Evolutionary conservation across 1,140 invertebrate species (phyloP), one percentile per base, ranked within the genome.

Genomic region (Hylyphantes graminicola): DNA sequence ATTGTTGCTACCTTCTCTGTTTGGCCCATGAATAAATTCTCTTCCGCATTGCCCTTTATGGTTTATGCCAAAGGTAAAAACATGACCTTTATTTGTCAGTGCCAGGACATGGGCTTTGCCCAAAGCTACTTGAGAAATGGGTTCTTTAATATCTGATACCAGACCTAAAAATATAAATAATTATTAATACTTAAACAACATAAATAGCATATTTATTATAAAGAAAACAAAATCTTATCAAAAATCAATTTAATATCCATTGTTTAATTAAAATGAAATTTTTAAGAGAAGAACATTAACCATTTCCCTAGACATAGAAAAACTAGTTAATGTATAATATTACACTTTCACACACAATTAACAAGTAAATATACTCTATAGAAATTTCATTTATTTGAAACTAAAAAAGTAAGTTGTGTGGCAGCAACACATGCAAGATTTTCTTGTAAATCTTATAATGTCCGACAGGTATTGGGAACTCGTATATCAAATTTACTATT

Each of bases 21-120:
- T 85, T 8, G 84, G 55, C 9, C 76, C 76, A 80, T 79, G 84
- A 54, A 64, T 89, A 94, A 96, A 87, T 53, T 96, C 95, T 87
- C 97, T 90, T 53, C 98, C 98, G 92, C 98, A 99, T 88, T 99
- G 98, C 11, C 97, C 97, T 89, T 98, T 97, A 89, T 99, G 99
- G 89, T 99, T 99, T 76, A 99, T 95, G 0, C 98, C 98, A 91
- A 98, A 98, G 0, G 97, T 97, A 89, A 95, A 98, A 0, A 99
- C 92, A 86, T 95, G 93, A 0, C 98, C 98, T 89, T 96, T 95
- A 86, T 93, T 94, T 35, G 94, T 97, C 9, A 99, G 90, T 0
- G 93, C 95, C 2, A 97, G 94, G 70, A 94, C 95, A 89, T 99
- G 98, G 11, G 97, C 97, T 91, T 99, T 99, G 12, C 98, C 98